Base-by-base conservation (phyloP, 2,797 vertebrate genomes). In the Pachyuromys duprasi region DNA sequence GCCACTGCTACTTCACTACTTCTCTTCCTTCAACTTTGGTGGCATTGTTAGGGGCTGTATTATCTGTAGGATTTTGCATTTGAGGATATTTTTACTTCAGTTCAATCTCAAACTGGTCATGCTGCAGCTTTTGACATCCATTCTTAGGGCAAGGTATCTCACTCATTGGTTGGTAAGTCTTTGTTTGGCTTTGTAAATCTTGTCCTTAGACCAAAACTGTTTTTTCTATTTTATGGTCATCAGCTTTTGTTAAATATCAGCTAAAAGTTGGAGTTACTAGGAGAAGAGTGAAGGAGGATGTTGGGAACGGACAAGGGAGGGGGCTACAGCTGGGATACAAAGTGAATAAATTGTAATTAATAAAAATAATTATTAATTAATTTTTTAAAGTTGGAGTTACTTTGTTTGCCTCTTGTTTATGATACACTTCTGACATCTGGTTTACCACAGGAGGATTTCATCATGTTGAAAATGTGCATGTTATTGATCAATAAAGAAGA, bases 321-420 rank as follows among this genome's bases (percentile, higher is more conserved):
- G 49, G 49, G 49, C 49, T 49, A 49, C 49, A 11, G 49, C 49
- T 49, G 49, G 49, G 49, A 49, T 49, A 49, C 49, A 49, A 49
- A 49, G 49, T 49, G 49, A 49, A 49, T 49, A 49, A 49, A 49
- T 49, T 49, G 49, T 49, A 49, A 49, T 49, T 49, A 49, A 49
- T 49, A 8, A 11, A 49, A 49, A 49, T 8, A 49, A 49, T 11
- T 49, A 49, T 11, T 11, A 49, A 49, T 49, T 49, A 49, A 49
- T n/a, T n/a, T n/a, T n/a, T n/a, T 8, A 49, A 49, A 49, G 49
- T 94, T 67, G 36, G 75, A 18, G 22, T 55, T 8, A 4, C 55
- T 70, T 94, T 24, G 36, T 87, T 92, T 83, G 72, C 92, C 65
- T 89, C 26, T 89, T 60, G 6, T 81, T 95, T 88, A n/a, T 94